Conservation (phyloP, 1,140 invertebrate genomes). For the Apis laboriosa region DNA sequence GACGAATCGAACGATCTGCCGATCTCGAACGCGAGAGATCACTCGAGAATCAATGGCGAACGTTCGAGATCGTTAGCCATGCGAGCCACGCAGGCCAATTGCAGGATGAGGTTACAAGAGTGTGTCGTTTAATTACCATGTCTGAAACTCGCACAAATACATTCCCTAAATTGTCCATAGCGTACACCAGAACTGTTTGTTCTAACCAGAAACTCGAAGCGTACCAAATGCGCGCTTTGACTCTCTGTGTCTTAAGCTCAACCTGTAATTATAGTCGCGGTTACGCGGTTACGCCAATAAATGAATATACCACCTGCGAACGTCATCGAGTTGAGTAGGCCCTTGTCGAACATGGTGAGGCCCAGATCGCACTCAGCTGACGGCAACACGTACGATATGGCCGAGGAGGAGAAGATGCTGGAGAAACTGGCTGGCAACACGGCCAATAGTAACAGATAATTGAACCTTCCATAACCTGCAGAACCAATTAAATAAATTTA, state of each 20-base stretch:
- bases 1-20: neutral
- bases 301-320: constrained; percentile 72
- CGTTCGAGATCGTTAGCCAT: neutral
- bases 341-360: constrained; percentile 73
- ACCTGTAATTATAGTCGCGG: constrained; percentile 43
- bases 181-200: constrained; percentile 10
- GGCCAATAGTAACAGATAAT: constrained; percentile 72
- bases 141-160: constrained; percentile 8
- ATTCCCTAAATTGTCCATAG: constrained; percentile 31
- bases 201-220: constrained; percentile 48
- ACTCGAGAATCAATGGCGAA: neutral
- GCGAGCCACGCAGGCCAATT: neutral
- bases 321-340: constrained; percentile 76
- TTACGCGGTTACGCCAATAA: constrained; percentile 30
- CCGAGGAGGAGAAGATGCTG: constrained; percentile 71
- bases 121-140: constrained; percentile 33
- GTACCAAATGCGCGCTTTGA: constrained; percentile 29
- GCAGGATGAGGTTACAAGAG: constrained; percentile 7
- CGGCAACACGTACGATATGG: constrained; percentile 74
- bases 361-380: constrained; percentile 75
- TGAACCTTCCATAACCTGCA: constrained; percentile 76
- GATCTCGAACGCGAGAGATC: neutral
- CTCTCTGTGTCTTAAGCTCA: constrained; percentile 40
- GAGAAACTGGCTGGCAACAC: constrained; percentile 71
- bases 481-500: neutral